These are phyloP conservation scores for Lytechinus pictus DNA, from an alignment of 35 echinoderm and acorn worm species.

Conservation along the genomic window DNA sequence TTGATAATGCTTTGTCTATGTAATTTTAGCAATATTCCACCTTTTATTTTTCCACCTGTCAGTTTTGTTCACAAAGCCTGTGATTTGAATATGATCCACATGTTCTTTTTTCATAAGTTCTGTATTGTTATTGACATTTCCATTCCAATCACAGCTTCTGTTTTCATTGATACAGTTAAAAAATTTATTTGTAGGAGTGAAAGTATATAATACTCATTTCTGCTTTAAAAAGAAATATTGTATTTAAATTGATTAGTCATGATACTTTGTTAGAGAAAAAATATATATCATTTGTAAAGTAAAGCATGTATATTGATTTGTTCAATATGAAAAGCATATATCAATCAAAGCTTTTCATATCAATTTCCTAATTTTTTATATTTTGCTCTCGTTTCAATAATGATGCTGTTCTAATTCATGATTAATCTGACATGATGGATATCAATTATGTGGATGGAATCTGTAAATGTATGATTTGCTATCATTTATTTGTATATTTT, in stretches of 20 bases:
- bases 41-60: background rate
- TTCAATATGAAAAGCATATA: background rate
- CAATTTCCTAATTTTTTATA: background rate
- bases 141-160: background rate
- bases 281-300: too few species aligned
- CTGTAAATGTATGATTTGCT: too few species aligned
- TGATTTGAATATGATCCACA: background rate
- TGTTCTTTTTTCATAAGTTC: background rate
- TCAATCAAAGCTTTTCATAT: background rate
- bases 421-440: too few species aligned
- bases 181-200: background rate
- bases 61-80: background rate
- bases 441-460: too few species aligned
- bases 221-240: too few species aligned
- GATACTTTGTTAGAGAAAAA: too few species aligned
- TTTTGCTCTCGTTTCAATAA: too few species aligned
- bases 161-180: background rate
- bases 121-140: background rate
- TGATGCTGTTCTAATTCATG: too few species aligned
- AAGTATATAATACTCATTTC: too few species aligned
- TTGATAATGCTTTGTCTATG: background rate
- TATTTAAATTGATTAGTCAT: too few species aligned
- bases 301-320: background rate
- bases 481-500: too few species aligned
- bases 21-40: background rate